Conservation (phyloP, 2,113 vertebrate genomes). For the Ursus arctos region DNA sequence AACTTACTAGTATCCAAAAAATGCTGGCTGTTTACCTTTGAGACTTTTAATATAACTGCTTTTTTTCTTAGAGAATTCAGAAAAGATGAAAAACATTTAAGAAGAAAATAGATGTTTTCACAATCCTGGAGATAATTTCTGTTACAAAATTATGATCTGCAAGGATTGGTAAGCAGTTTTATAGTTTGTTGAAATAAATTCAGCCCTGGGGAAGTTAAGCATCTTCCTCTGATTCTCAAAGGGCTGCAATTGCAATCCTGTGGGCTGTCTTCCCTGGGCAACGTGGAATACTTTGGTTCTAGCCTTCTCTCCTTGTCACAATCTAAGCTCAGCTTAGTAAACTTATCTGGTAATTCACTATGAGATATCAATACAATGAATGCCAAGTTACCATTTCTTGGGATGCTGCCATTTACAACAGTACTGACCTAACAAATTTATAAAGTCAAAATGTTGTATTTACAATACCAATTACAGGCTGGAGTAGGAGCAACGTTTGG, state of each 20-base stretch:
- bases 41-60: not conserved
- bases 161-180: not conserved
- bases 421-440: not conserved
- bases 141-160: not conserved
- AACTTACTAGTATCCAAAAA: not conserved
- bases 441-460: conserved; percentile 34
- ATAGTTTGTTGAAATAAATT: not conserved
- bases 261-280: not conserved
- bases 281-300: not conserved
- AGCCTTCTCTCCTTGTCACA: not conserved
- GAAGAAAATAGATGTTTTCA: conserved; percentile 46
- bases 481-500: not conserved
- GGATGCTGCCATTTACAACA: not conserved
- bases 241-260: not conserved
- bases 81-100: conserved; percentile 15
- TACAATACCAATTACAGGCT: not conserved
- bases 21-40: not conserved
- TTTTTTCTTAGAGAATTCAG: not conserved
- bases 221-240: not conserved
- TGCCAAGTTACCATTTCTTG: not conserved
- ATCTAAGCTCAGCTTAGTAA: conserved; percentile 2
- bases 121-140: not conserved
- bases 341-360: conserved; percentile 12
- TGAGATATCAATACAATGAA: not conserved
- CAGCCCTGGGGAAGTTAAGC: not conserved